Conservation (phyloP, 2,113 vertebrate species). For the Nibea albiflora region DNA sequence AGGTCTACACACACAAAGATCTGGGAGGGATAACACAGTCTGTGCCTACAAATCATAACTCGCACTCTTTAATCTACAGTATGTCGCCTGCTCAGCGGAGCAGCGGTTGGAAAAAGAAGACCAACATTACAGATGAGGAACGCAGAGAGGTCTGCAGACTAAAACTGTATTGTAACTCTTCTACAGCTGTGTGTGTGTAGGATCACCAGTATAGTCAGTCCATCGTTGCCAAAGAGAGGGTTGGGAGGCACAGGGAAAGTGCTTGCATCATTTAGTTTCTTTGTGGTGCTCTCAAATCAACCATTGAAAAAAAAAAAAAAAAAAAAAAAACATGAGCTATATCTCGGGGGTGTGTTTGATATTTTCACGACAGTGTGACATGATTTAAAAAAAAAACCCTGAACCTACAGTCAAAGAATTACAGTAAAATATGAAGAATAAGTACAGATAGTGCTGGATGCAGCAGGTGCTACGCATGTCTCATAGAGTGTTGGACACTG, state of each 20-base stretch:
- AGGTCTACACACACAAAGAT: conserved; percentile 83
- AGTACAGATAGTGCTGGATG: conserved; percentile 70
- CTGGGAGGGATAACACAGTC: conserved; percentile 77
- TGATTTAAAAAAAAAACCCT: conserved; percentile 53
- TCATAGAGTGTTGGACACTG: conserved; percentile 62
- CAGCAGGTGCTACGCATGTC: conserved; percentile 73
- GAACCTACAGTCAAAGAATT: conserved; percentile 55
- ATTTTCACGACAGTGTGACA: conserved; percentile 66
- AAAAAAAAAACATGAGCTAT: conserved; percentile 57
- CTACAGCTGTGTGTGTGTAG: conserved; percentile 70
- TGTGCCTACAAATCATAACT: conserved; percentile 75
- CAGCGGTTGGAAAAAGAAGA: conserved; percentile 64
- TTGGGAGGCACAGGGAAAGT: conserved; percentile 83
- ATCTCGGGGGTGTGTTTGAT: conserved; percentile 62
- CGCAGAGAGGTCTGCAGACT: conserved; percentile 62
- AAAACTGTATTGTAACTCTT: conserved; percentile 62
- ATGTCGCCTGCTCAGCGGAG: conserved; percentile 56
- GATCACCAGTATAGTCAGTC: conserved; percentile 58
- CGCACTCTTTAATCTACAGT: conserved; percentile 69
- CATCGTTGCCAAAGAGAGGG: conserved; percentile 66
- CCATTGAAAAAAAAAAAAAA: background rate
- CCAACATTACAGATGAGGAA: conserved; percentile 64
- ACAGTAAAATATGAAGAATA: conserved; percentile 61
- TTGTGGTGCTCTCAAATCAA: conserved; percentile 76
- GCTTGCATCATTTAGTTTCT: conserved; percentile 82